A percentile compares a stretch with the other conserved stretches of the same genome.
Evolutionary conservation across 2,113 vertebrate genomes (phyloP).

Genomic region (Kryptolebias marmoratus): DNA sequence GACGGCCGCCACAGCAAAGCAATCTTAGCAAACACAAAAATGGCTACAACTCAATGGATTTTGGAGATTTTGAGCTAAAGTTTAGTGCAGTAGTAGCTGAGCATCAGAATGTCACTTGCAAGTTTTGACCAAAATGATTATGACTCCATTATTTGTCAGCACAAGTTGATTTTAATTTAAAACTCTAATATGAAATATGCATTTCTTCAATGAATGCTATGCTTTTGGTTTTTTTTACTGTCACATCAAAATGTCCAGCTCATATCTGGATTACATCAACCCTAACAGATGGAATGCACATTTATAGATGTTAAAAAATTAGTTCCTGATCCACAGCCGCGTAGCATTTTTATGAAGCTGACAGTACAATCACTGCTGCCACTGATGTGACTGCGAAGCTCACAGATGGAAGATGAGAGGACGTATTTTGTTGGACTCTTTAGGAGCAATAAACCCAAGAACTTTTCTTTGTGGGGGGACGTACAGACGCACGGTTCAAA

Average conservation of each 20-base stretch:
- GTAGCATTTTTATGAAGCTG: not conserved
- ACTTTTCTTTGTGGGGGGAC: slow-evolving; percentile 36
- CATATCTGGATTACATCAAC: not conserved
- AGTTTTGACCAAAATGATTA: no score
- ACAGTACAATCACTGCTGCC: not conserved
- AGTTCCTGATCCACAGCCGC: not conserved
- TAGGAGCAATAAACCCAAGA: slow-evolving; percentile 28
- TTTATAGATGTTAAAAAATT: not conserved
- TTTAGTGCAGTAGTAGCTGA: no score
- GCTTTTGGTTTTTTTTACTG: no score
- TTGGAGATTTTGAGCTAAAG: no score
- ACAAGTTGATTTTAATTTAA: no score
- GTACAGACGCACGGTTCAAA: slow-evolving; percentile 16
- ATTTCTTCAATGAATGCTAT: no score
- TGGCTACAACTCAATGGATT: no score
- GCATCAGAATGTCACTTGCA: no score
- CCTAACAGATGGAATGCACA: not conserved
- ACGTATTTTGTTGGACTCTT: not conserved
- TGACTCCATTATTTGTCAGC: no score
- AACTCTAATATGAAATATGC: no score
- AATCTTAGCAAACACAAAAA: no score
- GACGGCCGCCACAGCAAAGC: no score
- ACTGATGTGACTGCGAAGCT: slow-evolving; percentile 7
- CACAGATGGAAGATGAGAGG: not conserved
- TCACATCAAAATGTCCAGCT: not conserved